Percentiles rank a stretch among this genome's conserved stretches.
Evolutionary conservation across 1,140 invertebrate genomes (phyloP).

Genomic region (Anastrepha obliqua): DNA sequence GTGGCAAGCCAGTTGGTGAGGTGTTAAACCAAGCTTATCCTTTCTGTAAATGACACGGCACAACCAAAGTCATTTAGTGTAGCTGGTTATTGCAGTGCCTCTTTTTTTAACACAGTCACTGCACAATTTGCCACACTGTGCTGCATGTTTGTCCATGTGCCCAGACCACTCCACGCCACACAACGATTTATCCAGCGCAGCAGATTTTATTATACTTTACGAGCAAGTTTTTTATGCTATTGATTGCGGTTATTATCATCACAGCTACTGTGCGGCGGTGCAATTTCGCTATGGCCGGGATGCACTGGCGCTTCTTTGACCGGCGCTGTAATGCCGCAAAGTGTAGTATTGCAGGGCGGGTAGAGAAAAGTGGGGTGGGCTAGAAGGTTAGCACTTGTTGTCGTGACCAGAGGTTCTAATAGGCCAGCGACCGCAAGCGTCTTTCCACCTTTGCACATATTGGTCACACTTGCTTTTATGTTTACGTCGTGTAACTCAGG

Average conservation of each 20-base stretch:
- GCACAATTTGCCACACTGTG: background rate
- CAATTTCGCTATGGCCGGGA: conserved; percentile 13
- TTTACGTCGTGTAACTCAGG: conserved; percentile 14
- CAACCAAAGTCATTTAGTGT: too few species aligned
- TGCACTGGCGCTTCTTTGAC: background rate
- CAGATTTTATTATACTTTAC: conserved; percentile 50
- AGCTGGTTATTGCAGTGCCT: too few species aligned
- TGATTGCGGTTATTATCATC: conserved; percentile 47
- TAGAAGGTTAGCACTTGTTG: conserved; percentile 48
- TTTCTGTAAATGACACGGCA: too few species aligned
- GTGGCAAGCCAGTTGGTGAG: background rate
- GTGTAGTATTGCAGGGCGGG: background rate
- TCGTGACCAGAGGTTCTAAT: conserved; percentile 30
- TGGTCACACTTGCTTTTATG: conserved; percentile 17
- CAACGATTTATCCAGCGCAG: conserved; percentile 8
- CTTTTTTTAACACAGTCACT: too few species aligned
- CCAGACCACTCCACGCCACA: background rate
- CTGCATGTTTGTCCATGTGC: background rate
- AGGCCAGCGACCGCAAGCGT: background rate
- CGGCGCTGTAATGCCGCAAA: background rate
- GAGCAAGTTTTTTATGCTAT: conserved; percentile 33
- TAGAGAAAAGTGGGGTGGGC: conserved; percentile 14
- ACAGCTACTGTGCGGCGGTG: conserved; percentile 49
- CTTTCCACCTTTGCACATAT: background rate
- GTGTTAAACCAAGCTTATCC: background rate